These are phyloP conservation scores for Pediacus dermestoides DNA, from an alignment of 2,888 invertebrate genomes.

Conservation along the genomic window DNA sequence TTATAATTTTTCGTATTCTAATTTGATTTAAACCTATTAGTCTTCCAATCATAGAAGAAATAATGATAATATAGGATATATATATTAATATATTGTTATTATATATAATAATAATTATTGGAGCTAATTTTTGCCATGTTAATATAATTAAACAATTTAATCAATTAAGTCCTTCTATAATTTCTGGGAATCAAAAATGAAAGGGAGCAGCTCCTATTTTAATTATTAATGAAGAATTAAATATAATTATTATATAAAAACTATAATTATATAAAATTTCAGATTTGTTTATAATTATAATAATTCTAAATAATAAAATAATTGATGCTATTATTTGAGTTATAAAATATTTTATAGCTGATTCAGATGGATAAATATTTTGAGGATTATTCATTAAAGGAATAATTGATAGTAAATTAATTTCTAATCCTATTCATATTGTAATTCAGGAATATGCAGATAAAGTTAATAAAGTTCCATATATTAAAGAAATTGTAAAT, in stretches of 20 bases:
- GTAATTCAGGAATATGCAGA: constrained; percentile 50
- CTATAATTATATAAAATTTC: too few relatives aligned
- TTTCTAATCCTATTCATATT: constrained; percentile 62
- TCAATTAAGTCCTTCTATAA: constrained; percentile 59
- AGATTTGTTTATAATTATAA: constrained; percentile 47
- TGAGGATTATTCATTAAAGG: constrained; percentile 54
- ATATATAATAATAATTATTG: constrained; percentile 51
- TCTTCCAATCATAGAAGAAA: constrained; percentile 52
- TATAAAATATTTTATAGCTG: constrained; percentile 61
- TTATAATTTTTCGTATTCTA: constrained; percentile 55
- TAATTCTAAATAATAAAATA: constrained; percentile 51
- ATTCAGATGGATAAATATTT: constrained; percentile 54
- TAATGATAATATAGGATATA: constrained; percentile 52
- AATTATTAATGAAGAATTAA: constrained; percentile 48
- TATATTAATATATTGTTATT: constrained; percentile 40
- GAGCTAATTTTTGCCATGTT: constrained; percentile 65
- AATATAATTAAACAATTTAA: constrained; percentile 56
- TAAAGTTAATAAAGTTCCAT: constrained; percentile 53
- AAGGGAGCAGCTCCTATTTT: constrained; percentile 60
- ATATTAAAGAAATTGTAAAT: constrained; percentile 53
- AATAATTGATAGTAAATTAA: constrained; percentile 61
- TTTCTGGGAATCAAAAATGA: constrained; percentile 59
- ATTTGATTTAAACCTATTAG: constrained; percentile 51
- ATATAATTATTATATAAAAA: constrained; percentile 23
- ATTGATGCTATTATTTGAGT: constrained; percentile 58